Percentiles rank a stretch among this genome's conserved stretches.
phyloP scores from a whole-genome alignment of 2,113 vertebrate species.

The Siniperca chuatsi region DNA sequence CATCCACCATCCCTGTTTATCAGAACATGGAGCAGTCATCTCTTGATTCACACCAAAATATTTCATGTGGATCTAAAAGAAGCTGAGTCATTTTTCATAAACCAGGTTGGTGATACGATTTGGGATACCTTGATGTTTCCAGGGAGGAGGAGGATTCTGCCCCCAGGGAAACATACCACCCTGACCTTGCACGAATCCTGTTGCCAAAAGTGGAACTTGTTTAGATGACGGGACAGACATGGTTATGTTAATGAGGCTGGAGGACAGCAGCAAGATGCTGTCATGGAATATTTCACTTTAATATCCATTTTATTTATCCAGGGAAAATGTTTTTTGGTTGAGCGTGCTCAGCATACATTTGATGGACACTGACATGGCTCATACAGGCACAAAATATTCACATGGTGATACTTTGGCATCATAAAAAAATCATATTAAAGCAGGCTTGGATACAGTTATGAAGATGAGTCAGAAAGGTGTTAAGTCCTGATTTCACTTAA shows the following conservation, averaged over 20 bases:
- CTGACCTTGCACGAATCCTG: constrained; percentile 8
- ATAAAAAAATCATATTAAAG: constrained; percentile 15
- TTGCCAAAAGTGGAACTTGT: constrained; percentile 12
- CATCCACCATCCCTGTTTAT: background rate
- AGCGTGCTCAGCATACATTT: constrained; percentile 12
- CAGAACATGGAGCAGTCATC: background rate
- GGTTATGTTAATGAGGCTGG: constrained; percentile 32
- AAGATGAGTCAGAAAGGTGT: constrained; percentile 1
- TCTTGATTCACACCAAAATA: constrained; percentile 7
- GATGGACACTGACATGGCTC: constrained; percentile 1
- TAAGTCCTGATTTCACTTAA: background rate
- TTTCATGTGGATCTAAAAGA: background rate
- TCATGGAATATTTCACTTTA: constrained; percentile 27
- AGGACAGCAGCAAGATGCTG: constrained; percentile 21
- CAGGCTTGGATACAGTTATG: background rate
- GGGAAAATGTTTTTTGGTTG: constrained; percentile 8
- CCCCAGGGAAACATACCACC: background rate
- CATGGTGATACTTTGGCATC: constrained; percentile 7
- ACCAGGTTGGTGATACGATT: constrained; percentile 1
- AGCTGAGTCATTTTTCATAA: constrained; percentile 18
- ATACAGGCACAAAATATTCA: constrained; percentile 9
- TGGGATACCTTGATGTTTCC: constrained; percentile 28
- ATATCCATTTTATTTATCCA: constrained; percentile 26
- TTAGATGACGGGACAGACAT: constrained; percentile 17
- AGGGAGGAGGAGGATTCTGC: background rate